Conservation (phyloP, 1,140 invertebrate genomes). For the Drosophila nigrodunni region DNA sequence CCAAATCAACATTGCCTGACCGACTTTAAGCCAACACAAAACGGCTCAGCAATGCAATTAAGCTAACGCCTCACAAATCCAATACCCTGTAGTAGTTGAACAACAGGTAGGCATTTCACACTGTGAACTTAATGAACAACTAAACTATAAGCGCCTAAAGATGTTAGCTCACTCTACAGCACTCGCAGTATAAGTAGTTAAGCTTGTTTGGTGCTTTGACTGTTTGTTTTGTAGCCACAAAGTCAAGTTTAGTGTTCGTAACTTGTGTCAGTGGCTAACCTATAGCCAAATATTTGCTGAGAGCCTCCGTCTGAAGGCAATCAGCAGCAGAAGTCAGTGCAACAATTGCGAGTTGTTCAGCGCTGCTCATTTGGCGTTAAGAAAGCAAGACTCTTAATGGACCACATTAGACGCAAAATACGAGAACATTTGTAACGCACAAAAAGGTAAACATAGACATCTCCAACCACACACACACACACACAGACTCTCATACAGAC, state of each 20-base stretch:
- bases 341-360: slow-evolving; percentile 34
- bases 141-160: too few relatives aligned
- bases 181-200: background rate
- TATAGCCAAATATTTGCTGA: slow-evolving; percentile 67
- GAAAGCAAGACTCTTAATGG: slow-evolving; percentile 60
- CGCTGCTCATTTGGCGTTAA: slow-evolving; percentile 21
- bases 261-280: slow-evolving; percentile 62
- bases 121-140: too few relatives aligned
- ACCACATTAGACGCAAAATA: slow-evolving; percentile 75
- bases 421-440: slow-evolving; percentile 63
- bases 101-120: too few relatives aligned
- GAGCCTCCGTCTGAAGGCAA: slow-evolving; percentile 39
- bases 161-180: background rate
- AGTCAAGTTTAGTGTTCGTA: slow-evolving; percentile 49
- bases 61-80: slow-evolving; percentile 46
- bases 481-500: slow-evolving; percentile 26
- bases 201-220: background rate
- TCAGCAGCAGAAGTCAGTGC: slow-evolving; percentile 54
- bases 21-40: slow-evolving; percentile 77
- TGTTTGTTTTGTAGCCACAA: background rate
- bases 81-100: slow-evolving; percentile 7
- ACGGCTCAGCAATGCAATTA: slow-evolving; percentile 76
- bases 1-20: slow-evolving; percentile 62
- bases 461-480: background rate
- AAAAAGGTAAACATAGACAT: slow-evolving; percentile 68